A percentile compares a stretch with the other conserved stretches of the same genome.
These are phyloP conservation scores for Baronia brevicornis DNA, from an alignment of 2,888 invertebrate genomes.

Conservation along the genomic window DNA sequence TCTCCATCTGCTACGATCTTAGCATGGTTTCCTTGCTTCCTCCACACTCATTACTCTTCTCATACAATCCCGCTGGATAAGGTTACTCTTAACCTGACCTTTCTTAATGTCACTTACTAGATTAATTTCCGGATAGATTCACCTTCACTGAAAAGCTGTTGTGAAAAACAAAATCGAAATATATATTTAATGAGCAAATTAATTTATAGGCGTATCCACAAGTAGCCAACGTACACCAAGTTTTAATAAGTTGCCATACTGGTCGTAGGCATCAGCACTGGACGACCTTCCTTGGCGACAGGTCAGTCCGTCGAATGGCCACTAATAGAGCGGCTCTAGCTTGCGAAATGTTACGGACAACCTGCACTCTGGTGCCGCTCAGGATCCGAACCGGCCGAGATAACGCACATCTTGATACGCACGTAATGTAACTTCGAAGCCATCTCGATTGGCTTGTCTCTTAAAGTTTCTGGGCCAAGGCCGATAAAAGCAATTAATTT, in stretches of 20 bases:
- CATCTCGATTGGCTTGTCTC: conserved; percentile 1
- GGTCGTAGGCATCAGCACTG: conserved; percentile 52
- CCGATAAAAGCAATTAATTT: too few relatives aligned
- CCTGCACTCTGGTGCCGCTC: conserved; percentile 16
- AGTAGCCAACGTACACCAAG: conserved; percentile 14
- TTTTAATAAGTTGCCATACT: conserved; percentile 53
- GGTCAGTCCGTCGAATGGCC: conserved; percentile 43
- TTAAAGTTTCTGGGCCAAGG: too few relatives aligned
- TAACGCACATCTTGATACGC: conserved; percentile 18
- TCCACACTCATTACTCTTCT: too few relatives aligned
- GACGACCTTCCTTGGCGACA: conserved; percentile 65
- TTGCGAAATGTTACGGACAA: conserved; percentile 30
- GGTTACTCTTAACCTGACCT: too few relatives aligned
- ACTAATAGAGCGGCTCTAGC: conserved; percentile 43
- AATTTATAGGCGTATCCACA: conserved; percentile 13
- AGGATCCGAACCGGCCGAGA: conserved; percentile 13
- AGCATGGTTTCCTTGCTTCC: too few relatives aligned
- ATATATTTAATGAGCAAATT: neutral
- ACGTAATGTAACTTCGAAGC: conserved; percentile 11
- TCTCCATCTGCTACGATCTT: too few relatives aligned
- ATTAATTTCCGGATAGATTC: too few relatives aligned
- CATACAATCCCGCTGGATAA: too few relatives aligned
- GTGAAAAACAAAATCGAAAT: conserved; percentile 3
- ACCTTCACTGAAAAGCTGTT: too few relatives aligned
- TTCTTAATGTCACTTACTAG: too few relatives aligned